phyloP scores from a whole-genome alignment of 2,797 vertebrate species.

The Furcifer pardalis region DNA sequence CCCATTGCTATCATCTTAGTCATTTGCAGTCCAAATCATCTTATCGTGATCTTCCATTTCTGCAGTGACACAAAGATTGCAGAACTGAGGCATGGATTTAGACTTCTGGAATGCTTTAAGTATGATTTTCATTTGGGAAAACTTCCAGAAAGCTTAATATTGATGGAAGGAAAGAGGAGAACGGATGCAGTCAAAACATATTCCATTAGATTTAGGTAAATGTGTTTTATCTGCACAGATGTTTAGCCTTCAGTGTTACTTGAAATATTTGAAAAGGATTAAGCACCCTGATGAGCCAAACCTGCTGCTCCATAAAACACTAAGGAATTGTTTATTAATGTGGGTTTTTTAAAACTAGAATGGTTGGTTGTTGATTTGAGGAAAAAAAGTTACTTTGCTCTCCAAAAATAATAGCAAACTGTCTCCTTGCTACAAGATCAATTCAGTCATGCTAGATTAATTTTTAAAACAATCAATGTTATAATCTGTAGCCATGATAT shows the following conservation, averaged over 20 bases:
- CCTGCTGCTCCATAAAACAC: constrained; percentile 45
- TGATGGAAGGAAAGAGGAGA: constrained; percentile 49
- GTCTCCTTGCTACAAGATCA: constrained; percentile 44
- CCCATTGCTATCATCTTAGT: neutral
- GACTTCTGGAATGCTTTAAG: neutral
- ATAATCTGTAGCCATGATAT: constrained; percentile 68
- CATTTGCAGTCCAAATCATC: constrained; percentile 3
- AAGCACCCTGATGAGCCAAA: constrained; percentile 47
- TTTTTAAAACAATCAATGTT: constrained; percentile 73
- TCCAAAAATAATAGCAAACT: constrained; percentile 55
- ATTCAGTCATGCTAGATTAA: constrained; percentile 61
- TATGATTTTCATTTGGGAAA: constrained; percentile 53
- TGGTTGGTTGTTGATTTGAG: constrained; percentile 41
- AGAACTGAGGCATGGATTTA: neutral
- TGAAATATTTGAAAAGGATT: constrained; percentile 56
- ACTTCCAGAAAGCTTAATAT: constrained; percentile 70
- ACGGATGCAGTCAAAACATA: constrained; percentile 60
- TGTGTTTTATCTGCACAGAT: constrained; percentile 60
- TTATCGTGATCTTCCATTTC: neutral
- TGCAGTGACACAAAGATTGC: neutral
- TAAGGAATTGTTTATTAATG: constrained; percentile 57
- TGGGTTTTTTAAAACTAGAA: constrained; percentile 53
- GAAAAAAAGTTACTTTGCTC: constrained; percentile 51
- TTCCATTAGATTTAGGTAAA: constrained; percentile 57
- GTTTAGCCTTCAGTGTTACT: constrained; percentile 58